Evolutionary conservation across 2,888 invertebrate genomes (phyloP), one percentile per base, ranked within the genome.

Genomic region (Xylota sylvarum): DNA sequence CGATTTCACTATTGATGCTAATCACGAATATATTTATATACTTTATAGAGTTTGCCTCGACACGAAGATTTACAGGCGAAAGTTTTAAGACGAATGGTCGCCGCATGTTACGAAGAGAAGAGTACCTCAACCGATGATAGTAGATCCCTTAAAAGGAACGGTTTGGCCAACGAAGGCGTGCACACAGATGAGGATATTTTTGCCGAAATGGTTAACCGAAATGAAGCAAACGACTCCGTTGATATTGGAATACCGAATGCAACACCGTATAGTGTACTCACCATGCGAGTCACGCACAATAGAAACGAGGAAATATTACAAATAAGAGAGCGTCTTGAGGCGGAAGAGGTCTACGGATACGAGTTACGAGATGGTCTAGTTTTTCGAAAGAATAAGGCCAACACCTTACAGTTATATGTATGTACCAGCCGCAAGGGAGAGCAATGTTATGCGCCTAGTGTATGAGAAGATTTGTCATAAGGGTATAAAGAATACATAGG

Each of bases 391-490:
- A 55, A 67, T 17, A 50, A 58, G 12, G 55, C 7, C n/a, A 65
- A 79, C 10, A 65, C 35, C 14, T 76, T 81, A 35, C 69, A 70
- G n/a, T 86, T 88, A 9, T n/a, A n/a, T n/a, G n/a, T n/a, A n/a
- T n/a, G n/a, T n/a, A n/a, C n/a, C n/a, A n/a, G n/a, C n/a, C n/a
- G n/a, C n/a, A n/a, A n/a, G n/a, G n/a, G n/a, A n/a, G n/a, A n/a
- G n/a, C n/a, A n/a, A n/a, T n/a, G n/a, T n/a, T n/a, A n/a, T n/a
- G n/a, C n/a, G n/a, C n/a, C n/a, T 88, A 58, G 78, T 77, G 27
- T 90, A 90, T 85, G 90, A 90, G 56, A 64, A 88, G 37, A 77
- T 89, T 30, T 89, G 89, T 69, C 91, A 91, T 82, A 58, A 90
- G 58, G 90, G 90, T 2, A 56, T 89, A 9, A 89, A 90, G 5